Conservation (phyloP, 2,888 invertebrate species). For the Tetanocera ferruginea region DNA sequence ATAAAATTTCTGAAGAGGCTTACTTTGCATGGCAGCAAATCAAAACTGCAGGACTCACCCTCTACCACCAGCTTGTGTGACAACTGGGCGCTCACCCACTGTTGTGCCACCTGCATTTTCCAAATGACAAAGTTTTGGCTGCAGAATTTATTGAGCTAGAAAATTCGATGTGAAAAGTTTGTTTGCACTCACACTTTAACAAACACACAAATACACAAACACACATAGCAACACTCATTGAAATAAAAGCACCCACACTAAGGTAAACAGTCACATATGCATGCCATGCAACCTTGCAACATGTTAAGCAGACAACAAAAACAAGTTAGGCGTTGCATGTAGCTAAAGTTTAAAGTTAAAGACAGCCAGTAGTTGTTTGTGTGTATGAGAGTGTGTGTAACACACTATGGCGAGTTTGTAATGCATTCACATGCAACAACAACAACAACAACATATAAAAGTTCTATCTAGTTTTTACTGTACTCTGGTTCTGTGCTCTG, state of each 20-base stretch:
- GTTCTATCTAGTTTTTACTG: not conserved
- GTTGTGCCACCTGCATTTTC: constrained; percentile 47
- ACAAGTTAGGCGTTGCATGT: not conserved
- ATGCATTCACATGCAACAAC: constrained; percentile 16
- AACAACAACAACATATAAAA: not conserved
- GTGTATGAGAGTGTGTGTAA: constrained; percentile 31
- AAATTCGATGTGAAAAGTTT: constrained; percentile 59
- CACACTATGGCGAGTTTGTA: constrained; percentile 46
- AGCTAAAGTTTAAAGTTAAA: too few species aligned
- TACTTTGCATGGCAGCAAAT: not conserved
- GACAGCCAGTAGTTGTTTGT: not conserved
- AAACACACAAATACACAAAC: constrained; percentile 36
- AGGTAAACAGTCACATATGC: not conserved
- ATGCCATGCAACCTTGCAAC: constrained; percentile 12
- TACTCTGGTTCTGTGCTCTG: too few species aligned
- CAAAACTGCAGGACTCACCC: not conserved
- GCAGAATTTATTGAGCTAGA: constrained; percentile 54
- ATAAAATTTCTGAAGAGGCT: constrained; percentile 5
- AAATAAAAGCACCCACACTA: not conserved
- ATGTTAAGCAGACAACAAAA: constrained; percentile 17
- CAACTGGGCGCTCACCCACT: constrained; percentile 20
- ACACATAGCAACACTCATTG: constrained; percentile 31
- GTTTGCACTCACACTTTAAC: constrained; percentile 49
- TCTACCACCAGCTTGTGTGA: not conserved
- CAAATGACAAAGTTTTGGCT: constrained; percentile 48